Evolutionary conservation across 2,113 vertebrate genomes (phyloP), one percentile per base, ranked within the genome.

Genomic region (Odontesthes bonariensis): DNA sequence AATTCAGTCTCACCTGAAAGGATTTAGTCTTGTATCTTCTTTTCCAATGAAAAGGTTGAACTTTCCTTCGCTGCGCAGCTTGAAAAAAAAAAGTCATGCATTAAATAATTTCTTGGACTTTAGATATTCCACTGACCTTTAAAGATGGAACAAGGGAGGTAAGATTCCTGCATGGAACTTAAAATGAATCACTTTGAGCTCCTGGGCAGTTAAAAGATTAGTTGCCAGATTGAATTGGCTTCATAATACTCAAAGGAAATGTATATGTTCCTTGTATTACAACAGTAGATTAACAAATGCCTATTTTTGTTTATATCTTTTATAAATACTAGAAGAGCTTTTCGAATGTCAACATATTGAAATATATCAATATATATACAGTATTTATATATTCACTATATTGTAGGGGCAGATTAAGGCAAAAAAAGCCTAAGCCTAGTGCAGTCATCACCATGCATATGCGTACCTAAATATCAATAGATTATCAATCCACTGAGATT

Each of bases 121-220:
- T 5, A 47, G 76, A 77, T 82, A 85, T 88, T 86, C 61, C 61
- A 27, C 67, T 86, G 88, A 91, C 87, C 91, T 88, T 90, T 90
- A 55, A 44, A 64, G 81, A 76, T 69, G 79, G 79, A 86, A 83
- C 75, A 83, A 9, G 58, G 68, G 46, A 77, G 67, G 32, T 40
- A 61, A 68, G 58, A 73, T 78, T 64, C 59, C 62, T 63, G 69
- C 35, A 62, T 74, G 76, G 42, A 85, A 77, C 73, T 81, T 80
- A 55, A 81, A 75, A 85, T 64, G 73, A 63, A 85, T 73, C 54
- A 68, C 55, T 86, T 72, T 60, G 60, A 78, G 62, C 69, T 73
- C 42, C 46, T 7, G 14, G 46, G 54, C 6, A 60, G 22, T 61
- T 38, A 61, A 77, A 74, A 73, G 55, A 76, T 46, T 68, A 38